Conservation (phyloP, 2,797 vertebrate genomes). For the Xerus rutilus region DNA sequence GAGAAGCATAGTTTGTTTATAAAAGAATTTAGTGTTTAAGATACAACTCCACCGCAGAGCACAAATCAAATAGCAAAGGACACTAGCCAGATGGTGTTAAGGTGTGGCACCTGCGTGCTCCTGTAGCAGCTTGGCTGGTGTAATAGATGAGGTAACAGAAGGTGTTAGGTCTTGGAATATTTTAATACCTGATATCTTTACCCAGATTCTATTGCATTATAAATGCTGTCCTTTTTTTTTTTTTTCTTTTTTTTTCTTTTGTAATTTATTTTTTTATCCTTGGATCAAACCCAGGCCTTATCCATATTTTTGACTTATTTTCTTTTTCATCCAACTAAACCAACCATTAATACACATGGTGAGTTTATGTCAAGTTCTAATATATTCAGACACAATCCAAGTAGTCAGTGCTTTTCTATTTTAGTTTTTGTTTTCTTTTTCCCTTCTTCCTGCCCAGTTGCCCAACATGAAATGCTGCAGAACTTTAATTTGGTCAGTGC, state of each 20-base stretch:
- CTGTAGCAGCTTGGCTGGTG: not conserved
- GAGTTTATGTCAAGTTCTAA: not conserved
- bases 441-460: not conserved
- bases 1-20: not conserved
- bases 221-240: not conserved
- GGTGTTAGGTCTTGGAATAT: not conserved
- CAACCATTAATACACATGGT: too few species aligned
- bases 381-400: not conserved
- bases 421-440: not conserved
- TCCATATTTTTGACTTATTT: not conserved
- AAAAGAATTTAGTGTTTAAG: not conserved
- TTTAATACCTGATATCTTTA: not conserved
- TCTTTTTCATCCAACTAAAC: slow-evolving; percentile 45
- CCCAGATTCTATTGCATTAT: not conserved
- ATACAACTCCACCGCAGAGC: not conserved
- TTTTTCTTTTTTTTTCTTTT: slow-evolving; percentile 32
- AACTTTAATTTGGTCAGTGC: not conserved
- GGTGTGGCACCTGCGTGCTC: not conserved
- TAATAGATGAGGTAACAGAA: not conserved
- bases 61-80: not conserved
- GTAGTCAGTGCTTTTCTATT: not conserved
- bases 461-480: not conserved
- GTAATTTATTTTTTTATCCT: not conserved
- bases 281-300: not conserved
- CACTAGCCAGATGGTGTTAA: not conserved